Percentiles rank a stretch among this genome's conserved stretches.
Conservation (phyloP, 1,140 invertebrate genomes). For the Drosophila lowei region DNA sequence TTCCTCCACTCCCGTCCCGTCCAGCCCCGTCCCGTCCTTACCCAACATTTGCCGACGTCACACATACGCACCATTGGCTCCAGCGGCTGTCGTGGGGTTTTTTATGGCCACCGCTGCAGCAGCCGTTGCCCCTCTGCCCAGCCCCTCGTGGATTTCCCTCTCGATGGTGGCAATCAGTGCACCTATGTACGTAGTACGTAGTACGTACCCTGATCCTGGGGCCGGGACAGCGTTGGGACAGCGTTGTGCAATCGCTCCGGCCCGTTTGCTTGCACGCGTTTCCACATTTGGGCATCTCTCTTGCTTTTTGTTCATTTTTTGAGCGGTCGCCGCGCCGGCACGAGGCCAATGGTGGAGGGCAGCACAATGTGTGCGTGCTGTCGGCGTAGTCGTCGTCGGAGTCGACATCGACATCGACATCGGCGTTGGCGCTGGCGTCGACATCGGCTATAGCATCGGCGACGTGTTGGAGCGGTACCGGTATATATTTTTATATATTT, state of each 20-base stretch:
- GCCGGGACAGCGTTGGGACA: conserved; percentile 29
- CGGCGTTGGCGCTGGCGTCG: conserved; percentile 8
- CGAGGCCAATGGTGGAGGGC: conserved; percentile 50
- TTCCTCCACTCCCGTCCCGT: conserved; percentile 15
- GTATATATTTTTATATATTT: conserved; percentile 82
- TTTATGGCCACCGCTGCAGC: conserved; percentile 43
- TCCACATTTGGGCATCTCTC: conserved; percentile 79
- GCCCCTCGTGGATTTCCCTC: not conserved
- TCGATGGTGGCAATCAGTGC: conserved; percentile 70
- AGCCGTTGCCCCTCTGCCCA: conserved; percentile 1
- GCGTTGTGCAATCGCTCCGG: conserved; percentile 62
- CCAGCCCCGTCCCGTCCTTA: not conserved
- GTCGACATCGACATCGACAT: not conserved
- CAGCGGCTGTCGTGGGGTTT: conserved; percentile 32
- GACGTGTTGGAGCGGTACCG: conserved; percentile 74
- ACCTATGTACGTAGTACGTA: conserved; percentile 62
- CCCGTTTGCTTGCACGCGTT: conserved; percentile 75
- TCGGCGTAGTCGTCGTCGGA: conserved; percentile 4
- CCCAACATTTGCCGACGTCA: conserved; percentile 52
- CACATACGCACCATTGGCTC: conserved; percentile 60
- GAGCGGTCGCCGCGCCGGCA: conserved; percentile 39
- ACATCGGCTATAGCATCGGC: conserved; percentile 13
- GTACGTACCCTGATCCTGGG: conserved; percentile 58
- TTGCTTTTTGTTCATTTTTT: conserved; percentile 81
- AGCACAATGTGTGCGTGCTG: not conserved